Evolutionary conservation across 2,113 vertebrate species (phyloP), one percentile per base, ranked within the genome.

Genomic region (Ornithorhynchus anatinus): DNA sequence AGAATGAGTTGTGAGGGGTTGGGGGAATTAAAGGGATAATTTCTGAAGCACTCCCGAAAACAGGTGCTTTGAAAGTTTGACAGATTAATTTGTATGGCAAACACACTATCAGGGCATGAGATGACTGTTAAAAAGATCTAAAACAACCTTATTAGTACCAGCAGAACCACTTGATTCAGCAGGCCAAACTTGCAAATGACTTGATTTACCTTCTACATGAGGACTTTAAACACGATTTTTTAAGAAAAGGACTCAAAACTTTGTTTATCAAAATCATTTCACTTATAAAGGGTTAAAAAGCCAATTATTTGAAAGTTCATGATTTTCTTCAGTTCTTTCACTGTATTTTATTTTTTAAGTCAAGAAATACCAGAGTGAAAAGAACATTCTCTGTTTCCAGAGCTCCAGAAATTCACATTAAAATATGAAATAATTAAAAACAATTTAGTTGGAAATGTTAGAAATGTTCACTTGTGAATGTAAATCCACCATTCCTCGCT

Each of bases 401-500:
- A 33, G 37, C 29, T 77, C 73, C 29, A 64, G 42, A 35, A 54
- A 29, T 48, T 1, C 39, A 7, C 48, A 22, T 19, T 54, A 35
- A 62, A 64, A 47, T 42, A 59, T 32, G 12, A 50, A 80, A 48
- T 32, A 25, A 51, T 65, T 72, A 13, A 68, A 60, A 50, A 62
- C 40, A 45, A 69, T 39, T 54, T 62, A 50, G n/a, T n/a, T n/a
- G n/a, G n/a, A n/a, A n/a, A n/a, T 47, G 59, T 10, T 48, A 66
- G 64, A 58, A 6, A 40, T 68, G 11, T 64, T 59, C 27, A 65
- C 27, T 52, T 17, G 31, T 42, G 58, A 69, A 71, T 0, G 0
- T 74, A 73, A 76, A 85, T 82, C 56, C 70, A 43, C 19, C 50
- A 70, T 68, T 81, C 40, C 36, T 44, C 73, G 33, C 47, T 84